A percentile compares a stretch with the other conserved stretches of the same genome.
These are phyloP conservation scores for Microplitis manilae DNA, from an alignment of 2,888 invertebrate genomes.

Conservation along the genomic window DNA sequence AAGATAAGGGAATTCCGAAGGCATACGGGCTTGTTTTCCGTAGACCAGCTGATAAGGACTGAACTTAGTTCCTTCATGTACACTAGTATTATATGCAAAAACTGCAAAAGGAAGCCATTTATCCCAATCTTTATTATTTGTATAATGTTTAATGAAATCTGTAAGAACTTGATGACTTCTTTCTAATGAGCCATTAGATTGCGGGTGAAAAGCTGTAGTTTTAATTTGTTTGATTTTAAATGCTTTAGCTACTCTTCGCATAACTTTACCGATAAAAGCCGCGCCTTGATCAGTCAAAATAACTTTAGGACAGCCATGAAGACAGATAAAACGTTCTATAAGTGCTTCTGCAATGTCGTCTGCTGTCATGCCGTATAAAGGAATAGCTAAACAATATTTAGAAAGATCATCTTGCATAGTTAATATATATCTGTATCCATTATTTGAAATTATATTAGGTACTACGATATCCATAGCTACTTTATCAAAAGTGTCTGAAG, in stretches of 20 bases:
- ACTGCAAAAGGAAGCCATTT: background rate
- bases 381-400: conserved; percentile 39
- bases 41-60: conserved; percentile 29
- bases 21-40: conserved; percentile 27
- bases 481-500: conserved; percentile 36
- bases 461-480: conserved; percentile 50
- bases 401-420: conserved; percentile 41
- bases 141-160: conserved; percentile 29
- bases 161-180: conserved; percentile 32
- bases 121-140: conserved; percentile 25
- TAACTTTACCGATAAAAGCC: conserved; percentile 29
- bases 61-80: conserved; percentile 33
- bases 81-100: conserved; percentile 28
- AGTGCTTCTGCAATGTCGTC: conserved; percentile 35
- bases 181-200: conserved; percentile 41
- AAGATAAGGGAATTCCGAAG: background rate
- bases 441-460: conserved; percentile 39
- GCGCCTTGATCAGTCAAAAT: conserved; percentile 41
- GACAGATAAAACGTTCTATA: conserved; percentile 24
- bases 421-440: conserved; percentile 38
- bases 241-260: conserved; percentile 26
- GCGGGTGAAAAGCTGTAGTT: conserved; percentile 43
- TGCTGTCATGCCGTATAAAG: conserved; percentile 6
- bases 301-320: conserved; percentile 28
- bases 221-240: conserved; percentile 40